Evolutionary conservation across 2,888 invertebrate genomes (phyloP).

Genomic region (Tetropium fuscum): DNA sequence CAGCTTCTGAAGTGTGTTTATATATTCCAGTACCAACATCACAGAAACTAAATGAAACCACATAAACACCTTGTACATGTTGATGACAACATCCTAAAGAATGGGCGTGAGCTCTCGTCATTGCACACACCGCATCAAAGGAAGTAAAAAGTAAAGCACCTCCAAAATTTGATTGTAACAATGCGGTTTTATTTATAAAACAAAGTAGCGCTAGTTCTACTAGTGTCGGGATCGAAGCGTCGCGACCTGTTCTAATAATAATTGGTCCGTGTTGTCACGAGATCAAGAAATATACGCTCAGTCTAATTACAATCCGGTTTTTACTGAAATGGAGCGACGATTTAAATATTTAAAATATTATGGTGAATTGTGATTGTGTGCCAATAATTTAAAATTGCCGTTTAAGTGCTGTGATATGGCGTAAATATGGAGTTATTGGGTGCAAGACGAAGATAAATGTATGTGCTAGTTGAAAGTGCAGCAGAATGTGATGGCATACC

Average conservation of each 20-base stretch:
- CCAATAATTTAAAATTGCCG: background rate
- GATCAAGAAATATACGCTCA: conserved; percentile 30
- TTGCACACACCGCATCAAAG: background rate
- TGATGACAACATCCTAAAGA: background rate
- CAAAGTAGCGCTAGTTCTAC: conserved; percentile 39
- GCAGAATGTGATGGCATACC: conserved; percentile 51
- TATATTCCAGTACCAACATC: too few relatives aligned
- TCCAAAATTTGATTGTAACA: conserved; percentile 31
- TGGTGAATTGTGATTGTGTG: conserved; percentile 4
- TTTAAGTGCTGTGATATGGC: background rate
- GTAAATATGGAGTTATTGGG: conserved; percentile 8
- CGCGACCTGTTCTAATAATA: conserved; percentile 47
- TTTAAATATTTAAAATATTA: background rate
- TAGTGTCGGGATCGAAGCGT: conserved; percentile 39
- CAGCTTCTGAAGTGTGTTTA: too few relatives aligned
- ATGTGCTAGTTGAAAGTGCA: conserved; percentile 11
- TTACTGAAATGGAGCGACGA: conserved; percentile 14
- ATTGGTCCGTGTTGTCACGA: conserved; percentile 39
- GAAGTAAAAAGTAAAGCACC: conserved; percentile 12
- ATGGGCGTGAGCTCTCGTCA: background rate
- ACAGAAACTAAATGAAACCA: too few relatives aligned
- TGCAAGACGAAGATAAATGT: conserved; percentile 11
- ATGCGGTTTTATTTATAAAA: conserved; percentile 44
- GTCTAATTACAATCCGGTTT: conserved; percentile 30
- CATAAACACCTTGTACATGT: background rate